A percentile compares a stretch with the other conserved stretches of the same genome.
These are phyloP conservation scores for Eunapius fragilis DNA, from an alignment of 37 sponge, comb jelly and placozoan genomes.

Conservation along the genomic window DNA sequence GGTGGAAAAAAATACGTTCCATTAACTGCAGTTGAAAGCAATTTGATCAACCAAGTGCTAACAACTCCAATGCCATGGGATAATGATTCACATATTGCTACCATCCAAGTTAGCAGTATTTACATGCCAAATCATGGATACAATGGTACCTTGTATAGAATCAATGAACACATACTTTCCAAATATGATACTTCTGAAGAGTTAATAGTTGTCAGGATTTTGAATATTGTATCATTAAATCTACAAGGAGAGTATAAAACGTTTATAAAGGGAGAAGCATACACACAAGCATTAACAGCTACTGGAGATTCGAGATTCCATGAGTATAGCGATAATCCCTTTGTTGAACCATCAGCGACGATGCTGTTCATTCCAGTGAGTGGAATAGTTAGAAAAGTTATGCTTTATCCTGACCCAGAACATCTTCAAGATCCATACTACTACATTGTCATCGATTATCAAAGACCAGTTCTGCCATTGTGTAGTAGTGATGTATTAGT, in stretches of 20 bases:
- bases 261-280: conserved; percentile 11
- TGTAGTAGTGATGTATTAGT: background rate
- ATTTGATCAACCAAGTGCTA: background rate
- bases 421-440: background rate
- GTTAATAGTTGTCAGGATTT: background rate
- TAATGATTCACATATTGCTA: background rate
- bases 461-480: conserved; percentile 6
- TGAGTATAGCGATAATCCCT: background rate
- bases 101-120: conserved; percentile 5
- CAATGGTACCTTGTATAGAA: conserved; percentile 6
- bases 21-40: background rate
- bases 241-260: background rate
- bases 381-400: conserved; percentile 22
- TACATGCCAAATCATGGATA: conserved; percentile 8
- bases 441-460: conserved; percentile 24
- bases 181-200: background rate
- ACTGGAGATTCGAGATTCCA: background rate
- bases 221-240: background rate
- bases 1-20: background rate
- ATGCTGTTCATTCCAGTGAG: background rate
- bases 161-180: conserved; percentile 7
- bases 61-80: conserved; percentile 1
- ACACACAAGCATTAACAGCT: background rate
- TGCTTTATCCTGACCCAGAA: conserved; percentile 24
- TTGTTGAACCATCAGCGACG: background rate